A percentile compares a stretch with the other conserved stretches of the same genome.
phyloP scores from a whole-genome alignment of 1,140 invertebrate genomes.

The Eupeodes corollae region DNA sequence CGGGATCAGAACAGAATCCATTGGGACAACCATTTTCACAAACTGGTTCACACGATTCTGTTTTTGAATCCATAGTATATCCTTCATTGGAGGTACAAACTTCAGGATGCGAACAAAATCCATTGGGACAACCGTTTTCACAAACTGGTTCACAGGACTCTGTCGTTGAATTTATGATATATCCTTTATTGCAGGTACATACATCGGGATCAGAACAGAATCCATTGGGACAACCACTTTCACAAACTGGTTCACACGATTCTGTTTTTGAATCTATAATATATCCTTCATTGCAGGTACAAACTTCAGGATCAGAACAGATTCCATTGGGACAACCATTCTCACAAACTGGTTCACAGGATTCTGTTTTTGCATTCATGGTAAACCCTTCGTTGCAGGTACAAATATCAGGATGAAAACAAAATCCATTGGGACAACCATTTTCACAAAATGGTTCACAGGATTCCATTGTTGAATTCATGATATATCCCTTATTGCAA shows the following conservation, averaged over 20 bases:
- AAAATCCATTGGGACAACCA: too few relatives aligned
- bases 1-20: slow-evolving; percentile 26
- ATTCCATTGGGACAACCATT: too few relatives aligned
- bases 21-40: slow-evolving; percentile 27
- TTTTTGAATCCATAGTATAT: slow-evolving; percentile 15
- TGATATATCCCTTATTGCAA: too few relatives aligned
- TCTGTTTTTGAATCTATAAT: too few relatives aligned
- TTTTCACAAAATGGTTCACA: too few relatives aligned
- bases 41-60: slow-evolving; percentile 22
- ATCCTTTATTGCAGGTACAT: slow-evolving; percentile 34
- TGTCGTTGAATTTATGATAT: slow-evolving; percentile 8
- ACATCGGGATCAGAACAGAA: slow-evolving; percentile 36
- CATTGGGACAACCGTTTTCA: slow-evolving; percentile 20
- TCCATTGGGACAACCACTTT: slow-evolving; percentile 20
- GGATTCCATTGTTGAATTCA: too few relatives aligned
- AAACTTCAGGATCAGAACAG: slow-evolving; percentile 4
- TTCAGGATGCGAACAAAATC: slow-evolving; percentile 38
- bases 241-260: slow-evolving; percentile 24
- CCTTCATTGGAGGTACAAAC: slow-evolving; percentile 34
- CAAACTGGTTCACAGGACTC: slow-evolving; percentile 35
- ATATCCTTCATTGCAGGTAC: too few relatives aligned
- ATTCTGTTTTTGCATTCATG: too few relatives aligned
- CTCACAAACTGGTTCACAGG: too few relatives aligned
- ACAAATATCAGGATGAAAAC: too few relatives aligned
- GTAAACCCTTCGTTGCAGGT: too few relatives aligned